Percentiles rank a stretch among this genome's conserved stretches.
Evolutionary conservation across 2,888 invertebrate genomes (phyloP).

Genomic region (Phengaris arion): DNA sequence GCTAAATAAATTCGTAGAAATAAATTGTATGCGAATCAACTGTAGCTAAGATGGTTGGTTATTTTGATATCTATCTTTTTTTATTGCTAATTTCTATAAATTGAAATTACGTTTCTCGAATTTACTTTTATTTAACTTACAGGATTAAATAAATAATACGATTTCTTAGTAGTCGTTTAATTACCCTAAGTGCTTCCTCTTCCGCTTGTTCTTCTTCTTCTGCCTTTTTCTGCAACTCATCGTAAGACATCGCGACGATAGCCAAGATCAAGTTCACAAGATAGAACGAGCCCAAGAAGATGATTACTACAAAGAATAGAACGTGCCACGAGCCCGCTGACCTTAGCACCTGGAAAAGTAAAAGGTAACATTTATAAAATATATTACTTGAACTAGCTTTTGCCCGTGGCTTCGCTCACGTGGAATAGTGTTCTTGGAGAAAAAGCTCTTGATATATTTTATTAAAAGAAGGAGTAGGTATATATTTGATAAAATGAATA

Average conservation of each 20-base stretch:
- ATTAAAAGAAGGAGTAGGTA: too few relatives aligned
- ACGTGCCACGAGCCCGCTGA: constrained; percentile 99
- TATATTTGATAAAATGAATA: too few relatives aligned
- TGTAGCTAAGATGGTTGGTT: not conserved
- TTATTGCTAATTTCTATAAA: not conserved
- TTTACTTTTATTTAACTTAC: not conserved
- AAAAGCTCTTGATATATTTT: too few relatives aligned
- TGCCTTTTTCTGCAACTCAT: constrained; percentile 98
- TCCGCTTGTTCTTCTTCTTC: constrained; percentile 97
- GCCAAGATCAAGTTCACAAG: constrained; percentile 99
- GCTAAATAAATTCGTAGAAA: not conserved
- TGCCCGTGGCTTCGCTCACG: too few relatives aligned
- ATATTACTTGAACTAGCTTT: too few relatives aligned
- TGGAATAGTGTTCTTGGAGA: too few relatives aligned
- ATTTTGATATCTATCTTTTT: not conserved
- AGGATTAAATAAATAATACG: not conserved
- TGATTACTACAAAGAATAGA: constrained; percentile 98
- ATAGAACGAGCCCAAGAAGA: constrained; percentile 99
- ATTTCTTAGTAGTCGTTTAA: not conserved
- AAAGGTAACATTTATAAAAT: constrained; percentile 8
- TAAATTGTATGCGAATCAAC: not conserved
- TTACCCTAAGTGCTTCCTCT: constrained; percentile 94
- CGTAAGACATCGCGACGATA: constrained; percentile 99
- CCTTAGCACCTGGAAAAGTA: constrained; percentile 86
- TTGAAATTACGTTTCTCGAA: not conserved